Conservation (phyloP, 2,888 invertebrate genomes). For the Brachypterus glaber region DNA sequence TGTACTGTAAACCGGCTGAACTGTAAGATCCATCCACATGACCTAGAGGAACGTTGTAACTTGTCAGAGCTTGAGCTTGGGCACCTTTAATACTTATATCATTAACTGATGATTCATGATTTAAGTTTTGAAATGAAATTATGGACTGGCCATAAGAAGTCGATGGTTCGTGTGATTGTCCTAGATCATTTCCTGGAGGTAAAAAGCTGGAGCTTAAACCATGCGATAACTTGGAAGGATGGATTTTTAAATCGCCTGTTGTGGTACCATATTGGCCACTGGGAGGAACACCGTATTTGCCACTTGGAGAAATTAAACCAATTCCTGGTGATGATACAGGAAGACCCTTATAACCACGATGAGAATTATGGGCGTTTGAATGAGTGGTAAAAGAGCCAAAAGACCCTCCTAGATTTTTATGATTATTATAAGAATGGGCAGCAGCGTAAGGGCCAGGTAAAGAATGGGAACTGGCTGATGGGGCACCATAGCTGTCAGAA, state of each 20-base stretch:
- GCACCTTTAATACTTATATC: conserved; percentile 24
- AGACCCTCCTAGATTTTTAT: conserved; percentile 25
- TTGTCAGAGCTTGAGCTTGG: conserved; percentile 38
- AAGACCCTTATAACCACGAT: conserved; percentile 20
- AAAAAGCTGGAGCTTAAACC: conserved; percentile 53
- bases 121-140: conserved; percentile 42
- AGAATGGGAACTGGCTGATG: conserved; percentile 34
- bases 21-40: conserved; percentile 46
- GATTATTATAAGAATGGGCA: conserved; percentile 34
- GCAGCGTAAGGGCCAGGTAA: conserved; percentile 36
- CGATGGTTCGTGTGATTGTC: conserved; percentile 44
- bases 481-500: conserved; percentile 32
- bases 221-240: background rate
- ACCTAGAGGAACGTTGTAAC: conserved; percentile 45
- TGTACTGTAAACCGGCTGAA: conserved; percentile 11
- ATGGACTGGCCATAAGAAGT: conserved; percentile 45
- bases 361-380: conserved; percentile 11
- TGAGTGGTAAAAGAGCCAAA: conserved; percentile 8
- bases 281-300: conserved; percentile 52
- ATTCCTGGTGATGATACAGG: conserved; percentile 25
- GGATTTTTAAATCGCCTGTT: background rate
- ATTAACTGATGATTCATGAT: conserved; percentile 28
- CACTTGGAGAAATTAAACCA: conserved; percentile 52
- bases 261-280: conserved; percentile 43
- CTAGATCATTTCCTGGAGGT: conserved; percentile 50